Conservation (phyloP, 2,113 vertebrate species). For the Malaclemys terrapin region DNA sequence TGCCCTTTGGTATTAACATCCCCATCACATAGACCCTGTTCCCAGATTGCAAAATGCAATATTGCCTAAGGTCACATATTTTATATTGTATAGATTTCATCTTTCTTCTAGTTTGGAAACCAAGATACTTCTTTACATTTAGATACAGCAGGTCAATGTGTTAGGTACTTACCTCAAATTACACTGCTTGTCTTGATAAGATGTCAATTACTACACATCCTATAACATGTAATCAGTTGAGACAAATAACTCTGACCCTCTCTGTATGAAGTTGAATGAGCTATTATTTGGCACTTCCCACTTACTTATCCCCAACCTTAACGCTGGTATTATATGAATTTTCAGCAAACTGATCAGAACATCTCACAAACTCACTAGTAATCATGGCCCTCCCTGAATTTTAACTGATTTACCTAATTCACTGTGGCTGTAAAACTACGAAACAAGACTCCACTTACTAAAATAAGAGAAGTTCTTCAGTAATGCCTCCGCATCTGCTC, state of each 20-base stretch:
- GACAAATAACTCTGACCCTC: background rate
- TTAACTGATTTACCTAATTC: background rate
- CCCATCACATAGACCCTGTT: no score
- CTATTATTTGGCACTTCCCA: background rate
- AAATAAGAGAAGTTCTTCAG: background rate
- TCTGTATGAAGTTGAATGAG: background rate
- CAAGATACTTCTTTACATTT: background rate
- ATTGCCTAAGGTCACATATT: no score
- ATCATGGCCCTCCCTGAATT: background rate
- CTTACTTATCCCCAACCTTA: background rate
- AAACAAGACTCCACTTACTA: background rate
- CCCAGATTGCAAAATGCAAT: no score
- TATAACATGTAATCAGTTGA: background rate
- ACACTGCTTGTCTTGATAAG: background rate
- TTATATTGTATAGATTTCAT: no score
- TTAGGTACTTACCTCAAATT: background rate
- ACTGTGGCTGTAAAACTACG: background rate
- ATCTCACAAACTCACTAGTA: background rate
- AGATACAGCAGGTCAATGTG: background rate
- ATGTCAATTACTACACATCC: background rate
- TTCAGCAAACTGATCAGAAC: background rate
- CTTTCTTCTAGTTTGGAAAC: no score
- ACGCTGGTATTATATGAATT: background rate
- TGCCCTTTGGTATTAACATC: background rate
- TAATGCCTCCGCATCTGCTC: accelerated